Conservation (phyloP, 2,797 vertebrate genomes). For the Sciaenops ocellatus region DNA sequence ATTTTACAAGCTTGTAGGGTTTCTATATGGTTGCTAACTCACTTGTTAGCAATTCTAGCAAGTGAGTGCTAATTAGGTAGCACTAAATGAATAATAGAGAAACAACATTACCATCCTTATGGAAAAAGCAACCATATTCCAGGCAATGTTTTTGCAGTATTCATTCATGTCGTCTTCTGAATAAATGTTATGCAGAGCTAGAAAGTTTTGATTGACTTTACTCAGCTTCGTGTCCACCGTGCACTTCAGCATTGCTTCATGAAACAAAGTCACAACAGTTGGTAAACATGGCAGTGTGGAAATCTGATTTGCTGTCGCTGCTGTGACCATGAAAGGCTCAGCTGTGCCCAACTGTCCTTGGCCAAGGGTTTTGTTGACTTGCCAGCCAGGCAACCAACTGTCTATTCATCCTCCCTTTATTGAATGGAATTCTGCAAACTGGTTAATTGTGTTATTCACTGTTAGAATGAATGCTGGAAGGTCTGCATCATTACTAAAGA, state of each 20-base stretch:
- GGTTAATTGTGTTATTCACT: conserved; percentile 28
- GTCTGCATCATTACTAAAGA: conserved; percentile 25
- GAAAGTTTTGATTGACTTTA: not conserved
- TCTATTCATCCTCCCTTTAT: conserved; percentile 37
- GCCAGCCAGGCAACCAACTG: conserved; percentile 37
- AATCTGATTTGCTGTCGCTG: conserved; percentile 53
- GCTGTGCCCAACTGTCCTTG: conserved; percentile 36
- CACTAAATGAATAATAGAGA: not conserved
- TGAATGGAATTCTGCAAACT: conserved; percentile 30
- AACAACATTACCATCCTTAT: not conserved
- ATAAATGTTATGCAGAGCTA: not conserved
- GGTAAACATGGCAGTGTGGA: conserved; percentile 52
- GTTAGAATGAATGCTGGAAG: conserved; percentile 28
- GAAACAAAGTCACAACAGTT: conserved; percentile 48
- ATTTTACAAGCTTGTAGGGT: not conserved
- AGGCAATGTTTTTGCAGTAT: not conserved
- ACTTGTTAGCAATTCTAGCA: not conserved
- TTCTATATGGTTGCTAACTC: not conserved
- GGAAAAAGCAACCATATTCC: not conserved
- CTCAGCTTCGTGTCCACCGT: conserved; percentile 5
- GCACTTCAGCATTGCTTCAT: not conserved
- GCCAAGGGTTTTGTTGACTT: conserved; percentile 37
- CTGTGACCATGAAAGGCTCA: conserved; percentile 53
- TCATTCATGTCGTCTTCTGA: conserved; percentile 8
- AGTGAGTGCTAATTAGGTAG: not conserved